Evolutionary conservation across 2,797 vertebrate species (phyloP).

Genomic region (Gouania willdenowi): DNA sequence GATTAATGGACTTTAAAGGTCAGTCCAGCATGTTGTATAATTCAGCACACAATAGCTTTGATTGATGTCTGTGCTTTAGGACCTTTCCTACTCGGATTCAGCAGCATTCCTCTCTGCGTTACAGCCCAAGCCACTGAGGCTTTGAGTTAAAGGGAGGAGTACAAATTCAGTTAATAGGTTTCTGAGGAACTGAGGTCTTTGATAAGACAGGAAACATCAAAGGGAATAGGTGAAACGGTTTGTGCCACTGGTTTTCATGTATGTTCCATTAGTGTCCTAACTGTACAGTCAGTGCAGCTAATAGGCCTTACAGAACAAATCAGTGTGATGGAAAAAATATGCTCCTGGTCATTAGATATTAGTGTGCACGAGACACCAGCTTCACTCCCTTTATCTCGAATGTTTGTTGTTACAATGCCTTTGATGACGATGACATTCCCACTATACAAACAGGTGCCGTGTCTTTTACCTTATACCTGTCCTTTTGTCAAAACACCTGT

Average conservation of each 20-base stretch:
- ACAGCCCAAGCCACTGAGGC: slow-evolving; percentile 40
- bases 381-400: not conserved
- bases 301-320: slow-evolving; percentile 11
- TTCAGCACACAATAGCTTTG: slow-evolving; percentile 73
- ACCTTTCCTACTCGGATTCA: slow-evolving; percentile 45
- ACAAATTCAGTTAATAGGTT: slow-evolving; percentile 57
- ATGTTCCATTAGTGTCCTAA: slow-evolving; percentile 29
- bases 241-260: slow-evolving; percentile 9
- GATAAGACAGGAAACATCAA: slow-evolving; percentile 54
- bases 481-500: slow-evolving; percentile 2
- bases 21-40: slow-evolving; percentile 74
- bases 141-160: slow-evolving; percentile 56
- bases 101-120: slow-evolving; percentile 37
- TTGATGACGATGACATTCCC: not conserved
- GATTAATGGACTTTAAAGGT: slow-evolving; percentile 79
- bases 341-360: not conserved
- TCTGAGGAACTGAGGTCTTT: slow-evolving; percentile 50
- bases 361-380: not conserved
- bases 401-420: too few species aligned
- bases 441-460: not conserved
- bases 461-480: not conserved
- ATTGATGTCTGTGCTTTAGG: slow-evolving; percentile 70
- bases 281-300: slow-evolving; percentile 4
- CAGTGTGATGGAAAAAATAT: slow-evolving; percentile 5
- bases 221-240: slow-evolving; percentile 29